Evolutionary conservation across 1,140 invertebrate species (phyloP).

Genomic region (Lethrus apterus): DNA sequence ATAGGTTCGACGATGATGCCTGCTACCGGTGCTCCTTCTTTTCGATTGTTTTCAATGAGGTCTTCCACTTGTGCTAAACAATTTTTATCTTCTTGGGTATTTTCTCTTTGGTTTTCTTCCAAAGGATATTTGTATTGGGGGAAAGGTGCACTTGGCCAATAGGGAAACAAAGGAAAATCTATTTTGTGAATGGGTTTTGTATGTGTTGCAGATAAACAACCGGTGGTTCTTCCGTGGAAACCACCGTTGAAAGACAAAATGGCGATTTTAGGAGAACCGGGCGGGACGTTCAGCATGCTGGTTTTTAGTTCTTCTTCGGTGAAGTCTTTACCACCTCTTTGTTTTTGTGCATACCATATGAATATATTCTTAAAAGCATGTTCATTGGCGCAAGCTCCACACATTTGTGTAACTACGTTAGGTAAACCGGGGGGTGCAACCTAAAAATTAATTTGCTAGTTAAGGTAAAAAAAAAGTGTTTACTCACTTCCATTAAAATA

Average conservation of each 20-base stretch:
- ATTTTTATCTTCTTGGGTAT: slow-evolving; percentile 70
- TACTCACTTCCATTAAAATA: slow-evolving; percentile 63
- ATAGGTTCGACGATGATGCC: slow-evolving; percentile 96
- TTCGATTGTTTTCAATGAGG: slow-evolving; percentile 68
- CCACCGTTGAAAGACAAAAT: slow-evolving; percentile 85
- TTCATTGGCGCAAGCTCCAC: slow-evolving; percentile 94
- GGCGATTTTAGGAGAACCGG: slow-evolving; percentile 76
- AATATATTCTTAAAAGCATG: slow-evolving; percentile 92
- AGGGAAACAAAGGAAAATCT: slow-evolving; percentile 85
- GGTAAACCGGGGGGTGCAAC: slow-evolving; percentile 61
- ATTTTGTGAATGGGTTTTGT: slow-evolving; percentile 95
- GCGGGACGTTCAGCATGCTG: slow-evolving; percentile 77
- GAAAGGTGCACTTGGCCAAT: slow-evolving; percentile 63
- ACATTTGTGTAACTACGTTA: slow-evolving; percentile 90
- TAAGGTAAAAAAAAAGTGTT: not conserved
- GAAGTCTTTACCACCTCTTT: slow-evolving; percentile 62
- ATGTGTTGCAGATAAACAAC: slow-evolving; percentile 80
- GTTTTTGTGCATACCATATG: slow-evolving; percentile 54
- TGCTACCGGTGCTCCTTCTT: slow-evolving; percentile 75
- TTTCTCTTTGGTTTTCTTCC: slow-evolving; percentile 71
- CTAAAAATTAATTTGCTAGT: slow-evolving; percentile 1
- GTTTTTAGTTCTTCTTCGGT: slow-evolving; percentile 70
- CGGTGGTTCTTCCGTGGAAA: slow-evolving; percentile 84
- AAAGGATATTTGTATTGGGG: slow-evolving; percentile 90
- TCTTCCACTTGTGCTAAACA: slow-evolving; percentile 63